Evolutionary conservation across 2,888 invertebrate species (phyloP).

Genomic region (Trichopoda pennipes): DNA sequence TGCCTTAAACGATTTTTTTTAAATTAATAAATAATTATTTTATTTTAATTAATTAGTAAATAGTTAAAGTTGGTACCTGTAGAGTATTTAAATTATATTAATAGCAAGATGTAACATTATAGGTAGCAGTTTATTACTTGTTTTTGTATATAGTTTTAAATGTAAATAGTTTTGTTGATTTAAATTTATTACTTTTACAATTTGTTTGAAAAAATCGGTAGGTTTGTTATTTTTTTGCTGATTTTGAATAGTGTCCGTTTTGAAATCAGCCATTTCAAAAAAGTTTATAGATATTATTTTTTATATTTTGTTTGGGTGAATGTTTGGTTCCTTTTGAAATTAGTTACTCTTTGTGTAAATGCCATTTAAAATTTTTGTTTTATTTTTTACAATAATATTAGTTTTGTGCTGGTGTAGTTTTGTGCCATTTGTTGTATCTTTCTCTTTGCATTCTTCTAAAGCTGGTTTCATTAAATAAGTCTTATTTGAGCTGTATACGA

Average conservation of each 20-base stretch:
- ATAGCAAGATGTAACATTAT: background rate
- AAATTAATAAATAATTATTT: background rate
- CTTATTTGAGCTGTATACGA: conserved; percentile 48
- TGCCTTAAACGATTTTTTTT: background rate
- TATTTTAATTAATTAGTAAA: background rate
- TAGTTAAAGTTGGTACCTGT: background rate
- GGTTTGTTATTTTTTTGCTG: conserved; percentile 36
- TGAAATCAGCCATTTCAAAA: conserved; percentile 20
- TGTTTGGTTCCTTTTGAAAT: conserved; percentile 25
- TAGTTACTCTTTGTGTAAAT: conserved; percentile 23
- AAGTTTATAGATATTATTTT: conserved; percentile 31
- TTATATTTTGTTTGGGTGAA: conserved; percentile 19
- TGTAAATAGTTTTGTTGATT: conserved; percentile 38
- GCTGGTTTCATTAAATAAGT: conserved; percentile 14
- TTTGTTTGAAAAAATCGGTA: conserved; percentile 50
- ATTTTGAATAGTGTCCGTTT: conserved; percentile 30
- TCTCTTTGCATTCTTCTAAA: conserved; percentile 51
- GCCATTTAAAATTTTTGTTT: conserved; percentile 10
- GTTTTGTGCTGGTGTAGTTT: conserved; percentile 50
- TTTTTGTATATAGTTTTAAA: conserved; percentile 50
- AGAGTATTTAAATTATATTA: conserved; percentile 9
- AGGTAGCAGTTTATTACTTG: conserved; percentile 38
- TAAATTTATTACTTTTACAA: conserved; percentile 35
- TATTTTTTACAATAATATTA: conserved; percentile 6
- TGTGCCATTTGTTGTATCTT: conserved; percentile 52